phyloP scores from a whole-genome alignment of 2,113 vertebrate species.

The Carollia perspicillata region DNA sequence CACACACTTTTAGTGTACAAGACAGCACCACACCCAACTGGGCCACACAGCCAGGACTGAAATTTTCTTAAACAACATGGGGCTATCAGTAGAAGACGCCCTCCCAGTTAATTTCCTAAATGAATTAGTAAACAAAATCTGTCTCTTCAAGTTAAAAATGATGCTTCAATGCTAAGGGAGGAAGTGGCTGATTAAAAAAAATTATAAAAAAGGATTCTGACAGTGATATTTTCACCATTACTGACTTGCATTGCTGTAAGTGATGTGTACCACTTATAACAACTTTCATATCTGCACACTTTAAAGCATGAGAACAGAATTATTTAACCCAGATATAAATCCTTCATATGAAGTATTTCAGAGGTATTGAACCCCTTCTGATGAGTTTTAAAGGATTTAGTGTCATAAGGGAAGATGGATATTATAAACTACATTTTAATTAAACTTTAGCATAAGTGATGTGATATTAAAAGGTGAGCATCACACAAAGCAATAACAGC shows the following conservation, averaged over 20 bases:
- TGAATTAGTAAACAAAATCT: background rate
- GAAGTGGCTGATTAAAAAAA: background rate
- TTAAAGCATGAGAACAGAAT: background rate
- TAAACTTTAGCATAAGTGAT: background rate
- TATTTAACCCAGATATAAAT: background rate
- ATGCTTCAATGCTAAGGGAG: background rate
- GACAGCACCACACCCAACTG: too few species aligned
- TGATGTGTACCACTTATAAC: background rate
- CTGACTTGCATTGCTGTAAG: background rate
- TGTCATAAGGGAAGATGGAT: background rate
- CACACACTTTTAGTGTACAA: too few species aligned
- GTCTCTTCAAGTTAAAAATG: background rate
- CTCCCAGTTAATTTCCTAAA: background rate
- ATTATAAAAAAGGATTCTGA: background rate
- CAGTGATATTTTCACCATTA: background rate
- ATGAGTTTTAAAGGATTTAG: slow-evolving; percentile 13
- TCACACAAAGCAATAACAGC: background rate
- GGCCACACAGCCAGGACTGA: too few species aligned
- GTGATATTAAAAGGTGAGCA: background rate
- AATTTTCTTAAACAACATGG: too few species aligned
- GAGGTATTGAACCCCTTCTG: background rate
- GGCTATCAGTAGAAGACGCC: too few species aligned
- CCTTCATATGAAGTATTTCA: background rate
- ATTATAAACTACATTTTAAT: background rate
- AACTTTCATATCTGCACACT: background rate